A percentile compares a stretch with the other conserved stretches of the same genome.
Conservation (phyloP, 2,113 vertebrate genomes). For the Tursiops truncatus region DNA sequence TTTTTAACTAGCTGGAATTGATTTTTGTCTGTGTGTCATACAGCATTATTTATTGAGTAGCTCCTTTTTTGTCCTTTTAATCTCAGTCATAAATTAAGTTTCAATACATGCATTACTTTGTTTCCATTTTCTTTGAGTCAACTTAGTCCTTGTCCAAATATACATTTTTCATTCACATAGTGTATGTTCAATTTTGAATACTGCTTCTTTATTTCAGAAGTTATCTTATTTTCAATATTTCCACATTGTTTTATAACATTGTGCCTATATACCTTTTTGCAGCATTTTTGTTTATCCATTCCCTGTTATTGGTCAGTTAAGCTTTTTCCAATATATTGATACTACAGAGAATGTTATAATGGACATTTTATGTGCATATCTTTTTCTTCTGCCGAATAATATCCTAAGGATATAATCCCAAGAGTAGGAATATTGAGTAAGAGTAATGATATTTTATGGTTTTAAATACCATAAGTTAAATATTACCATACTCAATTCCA, state of each 20-base stretch:
- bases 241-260: background rate
- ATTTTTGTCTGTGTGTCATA: background rate
- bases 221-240: background rate
- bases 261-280: background rate
- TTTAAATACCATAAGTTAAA: background rate
- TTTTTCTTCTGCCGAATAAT: slow-evolving; percentile 2
- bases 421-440: background rate
- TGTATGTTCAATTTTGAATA: background rate
- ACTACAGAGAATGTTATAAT: background rate
- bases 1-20: background rate
- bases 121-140: background rate
- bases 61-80: background rate
- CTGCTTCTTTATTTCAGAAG: background rate
- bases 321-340: background rate
- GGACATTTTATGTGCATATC: background rate
- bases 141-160: background rate
- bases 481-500: background rate
- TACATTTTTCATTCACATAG: background rate
- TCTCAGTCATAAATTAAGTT: slow-evolving; percentile 1
- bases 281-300: background rate
- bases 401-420: background rate
- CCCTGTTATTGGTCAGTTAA: background rate
- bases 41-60: background rate
- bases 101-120: background rate
- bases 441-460: background rate